Percentiles rank a stretch among this genome's conserved stretches.
These are phyloP conservation scores for Troides oblongomaculatus DNA, from an alignment of 2,888 invertebrate genomes.

Conservation along the genomic window DNA sequence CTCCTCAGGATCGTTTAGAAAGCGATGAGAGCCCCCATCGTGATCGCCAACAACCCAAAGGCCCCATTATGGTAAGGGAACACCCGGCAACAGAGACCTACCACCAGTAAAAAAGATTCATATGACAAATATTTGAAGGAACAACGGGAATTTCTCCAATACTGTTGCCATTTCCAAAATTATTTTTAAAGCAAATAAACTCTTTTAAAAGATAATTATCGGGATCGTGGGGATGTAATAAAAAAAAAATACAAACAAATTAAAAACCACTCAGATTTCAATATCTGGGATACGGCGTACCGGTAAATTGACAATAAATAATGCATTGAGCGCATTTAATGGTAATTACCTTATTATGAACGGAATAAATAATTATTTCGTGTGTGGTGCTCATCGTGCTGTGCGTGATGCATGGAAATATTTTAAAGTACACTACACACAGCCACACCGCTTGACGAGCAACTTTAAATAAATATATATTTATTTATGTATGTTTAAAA, in stretches of 20 bases:
- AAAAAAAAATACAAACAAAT: constrained; percentile 15
- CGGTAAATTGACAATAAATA: constrained; percentile 47
- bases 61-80: too few relatives aligned
- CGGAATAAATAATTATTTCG: constrained; percentile 58
- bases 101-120: too few relatives aligned
- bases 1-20: too few relatives aligned
- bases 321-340: constrained; percentile 57
- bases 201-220: neutral
- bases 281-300: constrained; percentile 18
- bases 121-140: too few relatives aligned
- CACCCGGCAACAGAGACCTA: too few relatives aligned
- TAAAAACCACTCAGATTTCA: constrained; percentile 24
- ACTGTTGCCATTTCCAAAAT: too few relatives aligned
- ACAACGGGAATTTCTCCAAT: too few relatives aligned
- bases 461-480: neutral
- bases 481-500: too few relatives aligned
- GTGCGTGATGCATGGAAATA: constrained; percentile 43
- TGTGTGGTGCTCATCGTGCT: constrained; percentile 39
- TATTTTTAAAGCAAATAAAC: neutral
- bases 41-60: too few relatives aligned
- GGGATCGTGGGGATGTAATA: neutral
- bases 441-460: constrained; percentile 37
- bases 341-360: constrained; percentile 67
- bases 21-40: too few relatives aligned
- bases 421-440: constrained; percentile 38